Base-by-base conservation (phyloP, 2,888 invertebrate species). In the Eustalomyia histrio region DNA sequence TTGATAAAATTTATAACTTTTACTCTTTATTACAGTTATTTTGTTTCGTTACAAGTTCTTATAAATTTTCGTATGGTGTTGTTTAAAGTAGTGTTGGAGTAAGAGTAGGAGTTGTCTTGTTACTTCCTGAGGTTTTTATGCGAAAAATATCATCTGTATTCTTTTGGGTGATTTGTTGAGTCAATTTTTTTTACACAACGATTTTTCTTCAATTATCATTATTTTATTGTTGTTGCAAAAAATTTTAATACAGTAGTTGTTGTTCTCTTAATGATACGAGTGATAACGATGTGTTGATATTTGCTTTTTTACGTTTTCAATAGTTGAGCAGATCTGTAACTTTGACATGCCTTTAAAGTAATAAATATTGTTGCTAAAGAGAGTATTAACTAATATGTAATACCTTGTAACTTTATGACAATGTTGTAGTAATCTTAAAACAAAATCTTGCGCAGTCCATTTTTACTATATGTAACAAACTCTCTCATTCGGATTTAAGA, bases 61-160 rank as follows among this genome's bases (percentile, higher is more conserved):
- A 29, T 6, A 3, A 24, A 3, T 4, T 29, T 29, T 7, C 35
- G 68, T 64, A 39, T 83, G 83, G 78, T 85, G 86, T 86, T 85
- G 84, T 79, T 83, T 82, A 83, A 83, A 83, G 84, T 83, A 85
- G 84, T 82, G 84, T 85, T 88, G 85, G 81, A 85, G 84, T 85
- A 86, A 89, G 90, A 89, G 89, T 90, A 88, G 90, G 90, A 89
- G 89, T 88, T 85, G 83, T 85, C 78, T 79, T 84, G 78, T 84
- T 85, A 86, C 84, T 86, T 84, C 86, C 84, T 85, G 84, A 86
- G 86, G 88, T 87, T 89, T 90, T 88, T 89, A 90, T 89, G 87
- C 87, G 86, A 84, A 83, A 55, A 81, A 78, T 55, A 75, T 68
- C 69, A 65, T 64, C 33, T 58, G 61, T 61, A 24, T 47, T 39